Base-by-base conservation (phyloP, 1,140 invertebrate genomes). In the Drosophila gunungcola region DNA sequence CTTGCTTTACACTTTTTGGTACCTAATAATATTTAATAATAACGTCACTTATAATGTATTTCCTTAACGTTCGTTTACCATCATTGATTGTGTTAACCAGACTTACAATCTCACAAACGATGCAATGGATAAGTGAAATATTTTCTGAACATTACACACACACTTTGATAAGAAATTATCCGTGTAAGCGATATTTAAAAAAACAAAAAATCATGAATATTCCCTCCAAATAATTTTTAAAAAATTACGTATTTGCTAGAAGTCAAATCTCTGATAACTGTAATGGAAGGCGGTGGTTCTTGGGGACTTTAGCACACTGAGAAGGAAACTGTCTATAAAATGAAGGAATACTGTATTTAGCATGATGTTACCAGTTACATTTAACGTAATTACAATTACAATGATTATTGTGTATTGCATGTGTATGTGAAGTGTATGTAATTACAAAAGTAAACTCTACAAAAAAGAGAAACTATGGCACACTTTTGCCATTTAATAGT, bases 211-310 rank as follows among this genome's bases (percentile, higher is more conserved):
- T 91, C 89, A 91, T 91, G 84, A 91, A 91, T 91, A 91, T 91
- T 91, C 89, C 89, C 89, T 91, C 89, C 89, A 91, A 89, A 91
- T 91, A 91, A 91, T 89, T 91, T 89, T 85, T 74, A 81, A 91
- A 88, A 91, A 88, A 91, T 89, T 89, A 89, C 79, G 72, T 80
- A 88, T 84, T 75, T 73, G 84, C 76, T 78, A 80, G 54, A 65
- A 57, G 75, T 76, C 75, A 83, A 80, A 79, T 86, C 83, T 88
- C 79, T 88, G 79, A 80, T 77, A 88, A 73, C 52, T 73, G 72
- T 74, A 72, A 80, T 77, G 54, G 42, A 80, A 61, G 32, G 32
- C 27, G 42, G 42, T 11, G 32, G n/a, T 16, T 67, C 38, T 56
- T 68, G 38, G 62, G 52, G 41, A 77, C 73, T 69, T 81, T 56